Conservation (phyloP, 2,888 invertebrate species). For the Autographa pulchrina region DNA sequence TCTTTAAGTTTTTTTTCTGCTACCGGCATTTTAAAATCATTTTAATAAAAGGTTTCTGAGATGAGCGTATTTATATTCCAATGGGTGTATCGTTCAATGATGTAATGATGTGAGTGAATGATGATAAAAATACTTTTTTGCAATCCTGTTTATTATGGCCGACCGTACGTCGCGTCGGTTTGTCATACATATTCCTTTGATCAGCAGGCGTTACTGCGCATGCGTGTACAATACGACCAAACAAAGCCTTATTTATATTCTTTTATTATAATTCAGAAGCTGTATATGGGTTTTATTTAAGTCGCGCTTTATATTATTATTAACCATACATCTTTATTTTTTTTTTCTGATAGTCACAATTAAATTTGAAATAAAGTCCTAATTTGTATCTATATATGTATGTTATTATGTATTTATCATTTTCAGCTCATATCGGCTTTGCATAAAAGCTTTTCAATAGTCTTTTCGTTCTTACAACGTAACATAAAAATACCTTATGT, state of each 20-base stretch:
- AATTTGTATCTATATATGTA: too few relatives aligned
- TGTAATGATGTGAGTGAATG: slow-evolving; percentile 1
- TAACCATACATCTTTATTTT: too few relatives aligned
- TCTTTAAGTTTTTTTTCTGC: background rate
- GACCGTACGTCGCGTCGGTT: slow-evolving; percentile 7
- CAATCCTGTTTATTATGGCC: background rate
- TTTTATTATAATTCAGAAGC: slow-evolving; percentile 1
- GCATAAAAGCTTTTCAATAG: too few relatives aligned
- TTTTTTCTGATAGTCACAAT: too few relatives aligned
- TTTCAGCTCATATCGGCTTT: too few relatives aligned
- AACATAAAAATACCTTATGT: too few relatives aligned
- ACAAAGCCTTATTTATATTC: slow-evolving; percentile 6
- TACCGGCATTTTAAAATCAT: slow-evolving; percentile 1
- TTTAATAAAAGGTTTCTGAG: background rate
- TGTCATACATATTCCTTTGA: slow-evolving; percentile 1
- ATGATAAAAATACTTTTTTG: slow-evolving; percentile 3
- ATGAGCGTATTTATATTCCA: background rate
- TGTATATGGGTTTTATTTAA: background rate
- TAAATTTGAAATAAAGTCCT: too few relatives aligned
- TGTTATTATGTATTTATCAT: too few relatives aligned
- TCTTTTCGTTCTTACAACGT: too few relatives aligned
- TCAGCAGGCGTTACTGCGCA: slow-evolving; percentile 2
- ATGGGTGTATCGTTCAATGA: slow-evolving; percentile 4
- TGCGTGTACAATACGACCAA: slow-evolving; percentile 16
- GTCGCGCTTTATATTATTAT: too few relatives aligned